Evolutionary conservation across 2,113 vertebrate genomes (phyloP).

Genomic region (Oreotrochilus melanogaster): DNA sequence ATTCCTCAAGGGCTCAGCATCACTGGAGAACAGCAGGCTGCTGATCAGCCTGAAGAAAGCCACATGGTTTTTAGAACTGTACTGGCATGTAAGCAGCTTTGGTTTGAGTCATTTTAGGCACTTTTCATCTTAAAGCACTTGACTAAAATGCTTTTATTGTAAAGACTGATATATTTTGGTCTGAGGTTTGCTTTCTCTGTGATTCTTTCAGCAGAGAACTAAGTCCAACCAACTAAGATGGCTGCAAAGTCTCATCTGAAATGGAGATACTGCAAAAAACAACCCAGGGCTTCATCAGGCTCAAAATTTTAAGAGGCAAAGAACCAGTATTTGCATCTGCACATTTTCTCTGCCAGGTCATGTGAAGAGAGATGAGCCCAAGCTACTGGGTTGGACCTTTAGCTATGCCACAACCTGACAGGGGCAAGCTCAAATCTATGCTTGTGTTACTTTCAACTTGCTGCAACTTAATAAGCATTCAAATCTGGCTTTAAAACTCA

Average conservation of each 20-base stretch:
- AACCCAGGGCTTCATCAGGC: not conserved
- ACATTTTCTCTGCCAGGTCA: not conserved
- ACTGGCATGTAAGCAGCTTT: not conserved
- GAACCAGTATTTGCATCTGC: not conserved
- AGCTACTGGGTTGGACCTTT: not conserved
- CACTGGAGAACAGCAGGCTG: rapidly evolving
- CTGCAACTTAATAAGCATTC: not conserved
- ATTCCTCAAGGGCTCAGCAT: not conserved
- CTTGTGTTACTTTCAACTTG: not conserved
- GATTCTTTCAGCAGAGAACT: not conserved
- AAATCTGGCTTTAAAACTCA: not conserved
- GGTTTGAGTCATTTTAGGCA: not conserved
- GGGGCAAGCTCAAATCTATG: not conserved
- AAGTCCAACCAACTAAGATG: not conserved
- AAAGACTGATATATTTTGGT: not conserved
- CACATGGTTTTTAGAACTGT: not conserved
- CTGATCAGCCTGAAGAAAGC: not conserved
- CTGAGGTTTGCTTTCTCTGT: not conserved
- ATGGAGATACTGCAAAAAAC: not conserved
- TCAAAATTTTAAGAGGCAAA: not conserved
- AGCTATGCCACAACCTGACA: not conserved
- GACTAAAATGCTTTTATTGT: not conserved
- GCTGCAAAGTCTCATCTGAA: not conserved
- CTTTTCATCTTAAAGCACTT: not conserved
- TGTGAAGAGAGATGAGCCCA: not conserved